Conservation (phyloP, 2,888 invertebrate species). For the Aphrophora alni region DNA sequence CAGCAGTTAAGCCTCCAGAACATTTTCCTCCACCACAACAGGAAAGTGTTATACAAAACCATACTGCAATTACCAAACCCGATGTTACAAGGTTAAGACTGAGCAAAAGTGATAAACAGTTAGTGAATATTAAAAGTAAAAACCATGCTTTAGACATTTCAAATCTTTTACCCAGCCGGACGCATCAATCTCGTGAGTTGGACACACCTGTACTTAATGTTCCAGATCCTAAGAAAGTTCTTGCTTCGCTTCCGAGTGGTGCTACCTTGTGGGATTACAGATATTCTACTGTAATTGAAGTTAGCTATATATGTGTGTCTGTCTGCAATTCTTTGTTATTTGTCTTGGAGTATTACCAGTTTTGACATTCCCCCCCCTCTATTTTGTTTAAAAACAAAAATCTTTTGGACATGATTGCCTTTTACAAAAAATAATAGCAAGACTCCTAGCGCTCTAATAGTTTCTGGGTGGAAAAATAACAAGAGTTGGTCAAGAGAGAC, state of each 20-base stretch:
- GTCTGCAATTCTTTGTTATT: neutral
- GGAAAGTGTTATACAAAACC: neutral
- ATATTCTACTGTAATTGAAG: neutral
- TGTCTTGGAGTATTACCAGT: neutral
- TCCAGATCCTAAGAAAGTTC: neutral
- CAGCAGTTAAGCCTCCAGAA: neutral
- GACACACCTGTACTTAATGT: neutral
- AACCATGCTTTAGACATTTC: constrained; percentile 13
- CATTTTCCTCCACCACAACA: neutral
- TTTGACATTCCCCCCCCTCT: no score
- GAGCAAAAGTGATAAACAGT: constrained; percentile 6
- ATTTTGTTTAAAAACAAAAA: no score
- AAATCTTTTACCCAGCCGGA: neutral
- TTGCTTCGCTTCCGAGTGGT: constrained; percentile 2
- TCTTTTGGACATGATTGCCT: no score
- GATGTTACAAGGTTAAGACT: neutral
- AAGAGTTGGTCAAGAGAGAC: no score
- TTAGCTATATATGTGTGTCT: no score
- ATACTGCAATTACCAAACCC: neutral
- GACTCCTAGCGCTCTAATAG: no score
- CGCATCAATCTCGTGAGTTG: neutral
- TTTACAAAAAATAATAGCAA: no score
- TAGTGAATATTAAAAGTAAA: constrained; percentile 10
- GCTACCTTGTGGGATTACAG: constrained; percentile 20
- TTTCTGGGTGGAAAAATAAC: no score